These are phyloP conservation scores for Euura lappo DNA, from an alignment of 1,140 invertebrate species.

Conservation along the genomic window DNA sequence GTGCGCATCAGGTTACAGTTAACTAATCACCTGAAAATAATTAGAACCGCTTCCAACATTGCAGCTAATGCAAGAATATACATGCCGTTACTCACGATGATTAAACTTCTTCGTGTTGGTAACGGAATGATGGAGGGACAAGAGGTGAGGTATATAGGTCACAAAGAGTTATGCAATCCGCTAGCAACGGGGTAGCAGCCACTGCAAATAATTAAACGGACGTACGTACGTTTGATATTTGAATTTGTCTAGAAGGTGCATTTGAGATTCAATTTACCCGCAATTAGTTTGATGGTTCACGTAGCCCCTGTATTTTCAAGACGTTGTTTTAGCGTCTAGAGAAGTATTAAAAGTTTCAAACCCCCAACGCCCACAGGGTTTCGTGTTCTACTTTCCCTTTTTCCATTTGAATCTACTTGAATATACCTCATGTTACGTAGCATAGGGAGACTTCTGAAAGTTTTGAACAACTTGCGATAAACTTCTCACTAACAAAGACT, in stretches of 20 bases:
- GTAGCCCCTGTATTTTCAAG: background rate
- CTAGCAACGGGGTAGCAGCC: background rate
- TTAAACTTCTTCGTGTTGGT: background rate
- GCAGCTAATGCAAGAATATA: slow-evolving; percentile 10
- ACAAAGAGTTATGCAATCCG: background rate
- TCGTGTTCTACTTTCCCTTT: background rate
- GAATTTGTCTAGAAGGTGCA: background rate
- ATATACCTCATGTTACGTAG: background rate
- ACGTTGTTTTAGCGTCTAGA: background rate
- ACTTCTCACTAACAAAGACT: background rate
- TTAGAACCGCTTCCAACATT: background rate
- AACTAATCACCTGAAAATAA: slow-evolving; percentile 10
- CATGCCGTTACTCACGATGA: slow-evolving; percentile 3
- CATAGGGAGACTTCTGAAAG: background rate
- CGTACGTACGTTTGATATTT: background rate
- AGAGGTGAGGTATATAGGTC: background rate
- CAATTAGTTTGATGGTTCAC: background rate
- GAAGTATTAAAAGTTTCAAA: background rate
- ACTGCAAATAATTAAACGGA: background rate
- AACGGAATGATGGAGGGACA: background rate
- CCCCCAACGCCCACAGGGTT: background rate
- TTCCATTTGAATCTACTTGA: background rate
- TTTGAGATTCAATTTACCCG: no score
- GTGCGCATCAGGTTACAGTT: background rate
- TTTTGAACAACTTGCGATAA: background rate